Conservation (phyloP, 2,797 vertebrate genomes). For the Tangara arthus region DNA sequence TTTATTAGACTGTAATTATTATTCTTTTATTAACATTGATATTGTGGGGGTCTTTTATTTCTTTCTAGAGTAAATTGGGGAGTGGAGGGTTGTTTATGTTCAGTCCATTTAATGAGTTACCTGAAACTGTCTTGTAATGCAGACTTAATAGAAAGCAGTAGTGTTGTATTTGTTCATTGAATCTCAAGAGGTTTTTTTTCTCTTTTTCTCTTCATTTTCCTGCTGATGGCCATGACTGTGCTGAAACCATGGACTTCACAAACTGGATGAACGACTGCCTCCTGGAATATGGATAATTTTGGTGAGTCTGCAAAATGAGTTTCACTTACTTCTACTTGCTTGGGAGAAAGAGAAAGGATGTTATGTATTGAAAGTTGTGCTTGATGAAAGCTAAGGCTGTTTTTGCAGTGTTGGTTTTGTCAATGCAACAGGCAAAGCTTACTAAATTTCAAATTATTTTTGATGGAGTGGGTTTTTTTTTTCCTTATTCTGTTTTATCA, state of each 20-base stretch:
- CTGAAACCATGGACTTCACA: background rate
- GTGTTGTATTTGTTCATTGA: background rate
- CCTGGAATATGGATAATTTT: background rate
- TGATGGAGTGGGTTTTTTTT: background rate
- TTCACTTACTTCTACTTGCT: background rate
- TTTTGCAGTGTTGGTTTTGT: background rate
- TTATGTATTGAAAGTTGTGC: background rate
- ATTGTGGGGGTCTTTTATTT: background rate
- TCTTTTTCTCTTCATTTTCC: background rate
- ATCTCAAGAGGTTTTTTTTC: conserved; percentile 14
- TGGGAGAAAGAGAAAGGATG: background rate
- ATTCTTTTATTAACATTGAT: background rate
- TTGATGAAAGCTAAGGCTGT: background rate
- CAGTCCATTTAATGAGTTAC: background rate
- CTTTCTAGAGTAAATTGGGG: background rate
- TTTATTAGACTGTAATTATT: background rate
- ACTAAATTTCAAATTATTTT: background rate
- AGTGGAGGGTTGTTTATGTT: background rate
- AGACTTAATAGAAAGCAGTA: background rate
- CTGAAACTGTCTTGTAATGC: background rate
- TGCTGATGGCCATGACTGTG: background rate
- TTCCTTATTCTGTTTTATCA: background rate
- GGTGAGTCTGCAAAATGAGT: conserved; percentile 71
- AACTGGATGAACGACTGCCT: background rate
- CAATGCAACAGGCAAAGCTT: background rate